Conservation (phyloP, 1,140 invertebrate genomes). For the Calephelis nemesis region DNA sequence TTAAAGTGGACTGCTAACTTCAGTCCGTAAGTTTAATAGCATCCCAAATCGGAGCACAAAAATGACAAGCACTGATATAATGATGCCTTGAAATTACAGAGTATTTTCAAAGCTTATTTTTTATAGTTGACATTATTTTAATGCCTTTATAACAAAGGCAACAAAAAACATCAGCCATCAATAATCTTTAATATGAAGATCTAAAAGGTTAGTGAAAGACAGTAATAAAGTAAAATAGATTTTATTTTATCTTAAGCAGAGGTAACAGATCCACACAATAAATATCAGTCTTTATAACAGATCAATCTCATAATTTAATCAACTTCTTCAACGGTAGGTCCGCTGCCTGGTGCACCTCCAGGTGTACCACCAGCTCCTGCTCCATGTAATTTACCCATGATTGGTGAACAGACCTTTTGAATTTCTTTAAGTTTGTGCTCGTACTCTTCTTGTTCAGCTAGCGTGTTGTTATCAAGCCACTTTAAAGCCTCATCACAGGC, state of each 20-base stretch:
- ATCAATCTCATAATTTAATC: conserved; percentile 32
- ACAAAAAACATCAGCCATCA: too few species aligned
- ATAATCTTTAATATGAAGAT: too few species aligned
- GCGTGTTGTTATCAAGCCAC: conserved; percentile 82
- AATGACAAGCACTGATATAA: too few species aligned
- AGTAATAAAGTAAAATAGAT: conserved; percentile 21
- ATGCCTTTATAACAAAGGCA: too few species aligned
- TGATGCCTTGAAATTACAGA: too few species aligned
- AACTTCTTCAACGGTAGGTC: conserved; percentile 47
- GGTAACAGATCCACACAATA: conserved; percentile 29
- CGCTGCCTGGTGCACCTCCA: conserved; percentile 31
- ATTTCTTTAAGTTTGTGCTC: conserved; percentile 88
- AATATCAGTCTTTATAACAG: conserved; percentile 44
- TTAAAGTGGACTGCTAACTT: too few species aligned
- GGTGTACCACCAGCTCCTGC: conserved; percentile 48
- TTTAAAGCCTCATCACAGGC: conserved; percentile 78
- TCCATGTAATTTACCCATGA: conserved; percentile 88
- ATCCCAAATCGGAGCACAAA: too few species aligned
- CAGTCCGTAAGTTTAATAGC: too few species aligned
- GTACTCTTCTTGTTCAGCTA: conserved; percentile 91
- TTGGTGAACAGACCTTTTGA: conserved; percentile 84
- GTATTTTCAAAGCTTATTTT: too few species aligned
- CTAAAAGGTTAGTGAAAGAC: not conserved
- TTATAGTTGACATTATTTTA: too few species aligned
- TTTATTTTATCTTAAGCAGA: conserved; percentile 27